phyloP scores from a whole-genome alignment of 2,888 invertebrate species.

The Mermis nigrescens region DNA sequence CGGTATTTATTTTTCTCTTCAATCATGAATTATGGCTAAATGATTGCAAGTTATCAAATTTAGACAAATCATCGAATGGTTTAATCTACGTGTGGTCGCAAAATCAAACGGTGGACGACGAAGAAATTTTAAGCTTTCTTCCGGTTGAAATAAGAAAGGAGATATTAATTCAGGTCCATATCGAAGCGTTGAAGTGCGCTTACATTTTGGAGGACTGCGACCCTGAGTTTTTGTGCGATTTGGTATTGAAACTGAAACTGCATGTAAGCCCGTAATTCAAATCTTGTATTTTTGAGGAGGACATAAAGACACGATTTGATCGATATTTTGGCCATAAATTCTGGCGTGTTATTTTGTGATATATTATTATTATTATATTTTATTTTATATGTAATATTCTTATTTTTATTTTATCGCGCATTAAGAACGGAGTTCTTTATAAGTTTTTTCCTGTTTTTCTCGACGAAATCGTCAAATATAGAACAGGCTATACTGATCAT shows the following conservation, averaged over 20 bases:
- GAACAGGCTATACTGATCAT: no score
- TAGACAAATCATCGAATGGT: not conserved
- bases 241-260: conserved; percentile 67
- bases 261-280: conserved; percentile 38
- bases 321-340: no score
- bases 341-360: not conserved
- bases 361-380: not conserved
- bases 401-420: no score
- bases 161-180: conserved; percentile 45
- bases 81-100: not conserved
- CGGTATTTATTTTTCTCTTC: no score
- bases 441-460: no score
- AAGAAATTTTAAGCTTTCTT: not conserved
- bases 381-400: no score
- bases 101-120: not conserved
- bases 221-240: conserved; percentile 69
- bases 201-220: conserved; percentile 54
- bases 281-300: not conserved
- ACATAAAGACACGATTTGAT: no score
- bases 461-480: no score
- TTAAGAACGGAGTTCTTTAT: no score
- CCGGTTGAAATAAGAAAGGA: not conserved
- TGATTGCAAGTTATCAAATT: no score
- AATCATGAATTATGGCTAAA: no score
- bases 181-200: conserved; percentile 54